Base-by-base conservation (phyloP, 2,888 invertebrate genomes). In the Pyrrhosoma nymphula region DNA sequence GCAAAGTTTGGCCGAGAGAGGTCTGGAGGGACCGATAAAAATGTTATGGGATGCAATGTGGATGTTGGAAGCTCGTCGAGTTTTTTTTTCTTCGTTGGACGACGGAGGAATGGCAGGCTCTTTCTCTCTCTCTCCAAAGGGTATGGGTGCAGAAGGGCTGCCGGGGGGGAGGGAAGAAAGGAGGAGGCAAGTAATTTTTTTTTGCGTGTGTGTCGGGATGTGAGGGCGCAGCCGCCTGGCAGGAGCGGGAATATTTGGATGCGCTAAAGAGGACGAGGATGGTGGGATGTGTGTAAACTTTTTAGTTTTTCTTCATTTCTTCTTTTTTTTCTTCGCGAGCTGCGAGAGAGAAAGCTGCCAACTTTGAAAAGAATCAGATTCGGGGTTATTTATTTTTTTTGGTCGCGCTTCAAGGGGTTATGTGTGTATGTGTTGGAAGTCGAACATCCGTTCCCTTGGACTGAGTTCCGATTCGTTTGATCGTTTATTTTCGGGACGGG, bases 21-120 rank as follows among this genome's bases (percentile, higher is more conserved):
- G 93, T 69, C 93, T 93, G 93, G 93, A 93, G 93, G 93, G 93
- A 47, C 93, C 93, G 93, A 93, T 93, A 93, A 93, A 93, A 93
- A 93, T 93, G 93, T 93, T 93, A 93, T 93, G 93, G 69, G 93
- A 93, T 93, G 93, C 93, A 93, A 93, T 75, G 93, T 93, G 93
- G 93, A 93, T 93, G 93, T 63, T 47, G 89, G 47, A 26, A 6
- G 56, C 55, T 20, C 47, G 23, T 26, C 18, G 89, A 55, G 55
- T 47, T 60, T 20, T 60, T 20, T 60, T 60, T 60, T 60, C 20
- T 60, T 20, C 60, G 60, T 8, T 47, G 60, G 6, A n/a, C 14
- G 55, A n/a, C 56, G 89, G 55, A n/a, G 89, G 89, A 55, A 56
- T 47, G 47, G 89, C 60, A 60, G 60, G 60, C 18, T 20, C 12